A percentile compares a stretch with the other conserved stretches of the same genome.
These are phyloP conservation scores for Tetragonula clypearis DNA, from an alignment of 1,140 invertebrate genomes.

Conservation along the genomic window DNA sequence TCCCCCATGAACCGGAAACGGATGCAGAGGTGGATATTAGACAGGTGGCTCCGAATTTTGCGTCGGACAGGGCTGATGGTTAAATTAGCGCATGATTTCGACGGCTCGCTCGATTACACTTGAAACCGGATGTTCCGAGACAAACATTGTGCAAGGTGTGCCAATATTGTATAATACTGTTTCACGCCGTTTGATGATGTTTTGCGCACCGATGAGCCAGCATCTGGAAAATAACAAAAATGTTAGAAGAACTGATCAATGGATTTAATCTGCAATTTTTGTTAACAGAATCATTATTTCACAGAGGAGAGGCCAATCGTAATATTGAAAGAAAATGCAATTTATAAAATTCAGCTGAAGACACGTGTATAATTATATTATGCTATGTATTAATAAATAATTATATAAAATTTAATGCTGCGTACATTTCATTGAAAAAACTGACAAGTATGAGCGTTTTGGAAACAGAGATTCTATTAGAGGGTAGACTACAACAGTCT, in stretches of 20 bases:
- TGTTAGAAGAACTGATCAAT: background rate
- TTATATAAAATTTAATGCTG: background rate
- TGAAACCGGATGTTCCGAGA: conserved; percentile 6
- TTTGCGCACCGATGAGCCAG: too few species aligned
- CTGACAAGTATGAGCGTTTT: background rate
- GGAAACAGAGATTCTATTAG: background rate
- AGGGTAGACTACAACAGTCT: background rate
- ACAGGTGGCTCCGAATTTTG: conserved; percentile 54
- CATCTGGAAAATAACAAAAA: background rate
- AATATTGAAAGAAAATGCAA: too few species aligned
- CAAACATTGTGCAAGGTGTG: conserved; percentile 30
- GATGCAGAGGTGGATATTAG: conserved; percentile 59
- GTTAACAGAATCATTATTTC: too few species aligned
- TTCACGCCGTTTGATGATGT: too few species aligned
- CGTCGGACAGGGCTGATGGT: conserved; percentile 30
- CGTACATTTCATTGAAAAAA: background rate
- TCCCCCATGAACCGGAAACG: conserved; percentile 58
- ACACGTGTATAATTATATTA: too few species aligned
- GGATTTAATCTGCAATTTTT: background rate
- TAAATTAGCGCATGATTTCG: conserved; percentile 40
- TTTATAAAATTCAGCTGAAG: too few species aligned
- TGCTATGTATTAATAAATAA: background rate
- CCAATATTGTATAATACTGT: background rate
- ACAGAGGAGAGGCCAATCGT: too few species aligned
- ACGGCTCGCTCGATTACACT: conserved; percentile 10